Conservation (phyloP, 2,797 vertebrate species). For the Phoebastria nigripes region DNA sequence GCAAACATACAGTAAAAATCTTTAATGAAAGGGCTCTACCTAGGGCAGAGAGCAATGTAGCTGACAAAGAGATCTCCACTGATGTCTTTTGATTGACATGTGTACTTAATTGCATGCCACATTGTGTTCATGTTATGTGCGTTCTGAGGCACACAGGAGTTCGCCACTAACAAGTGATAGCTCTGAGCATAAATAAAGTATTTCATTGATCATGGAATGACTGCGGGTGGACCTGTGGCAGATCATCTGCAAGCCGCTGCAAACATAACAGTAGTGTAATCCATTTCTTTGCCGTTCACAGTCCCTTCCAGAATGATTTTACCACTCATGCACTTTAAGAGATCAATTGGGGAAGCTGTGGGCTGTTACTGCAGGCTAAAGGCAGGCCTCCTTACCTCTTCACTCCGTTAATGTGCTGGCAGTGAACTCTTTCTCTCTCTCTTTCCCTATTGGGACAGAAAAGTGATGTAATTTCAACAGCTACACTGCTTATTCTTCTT, state of each 20-base stretch:
- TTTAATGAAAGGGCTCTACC: constrained; percentile 20
- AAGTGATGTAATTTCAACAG: background rate
- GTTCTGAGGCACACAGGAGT: constrained; percentile 34
- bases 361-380: background rate
- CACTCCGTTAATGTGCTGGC: background rate
- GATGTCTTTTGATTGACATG: constrained; percentile 33
- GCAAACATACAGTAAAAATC: background rate
- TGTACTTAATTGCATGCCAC: constrained; percentile 61
- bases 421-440: background rate
- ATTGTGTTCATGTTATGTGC: constrained; percentile 39
- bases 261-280: background rate
- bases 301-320: constrained; percentile 20
- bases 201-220: constrained; percentile 32
- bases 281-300: background rate
- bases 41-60: background rate
- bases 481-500: background rate
- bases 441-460: background rate
- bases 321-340: background rate
- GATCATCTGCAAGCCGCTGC: background rate
- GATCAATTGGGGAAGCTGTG: background rate
- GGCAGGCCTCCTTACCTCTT: background rate
- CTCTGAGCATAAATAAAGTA: constrained; percentile 41
- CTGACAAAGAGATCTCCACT: constrained; percentile 22
- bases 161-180: constrained; percentile 27
- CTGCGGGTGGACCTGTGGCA: background rate